A percentile compares a stretch with the other conserved stretches of the same genome.
Evolutionary conservation across 2,888 invertebrate genomes (phyloP).

Genomic region (Melanotus villosus): DNA sequence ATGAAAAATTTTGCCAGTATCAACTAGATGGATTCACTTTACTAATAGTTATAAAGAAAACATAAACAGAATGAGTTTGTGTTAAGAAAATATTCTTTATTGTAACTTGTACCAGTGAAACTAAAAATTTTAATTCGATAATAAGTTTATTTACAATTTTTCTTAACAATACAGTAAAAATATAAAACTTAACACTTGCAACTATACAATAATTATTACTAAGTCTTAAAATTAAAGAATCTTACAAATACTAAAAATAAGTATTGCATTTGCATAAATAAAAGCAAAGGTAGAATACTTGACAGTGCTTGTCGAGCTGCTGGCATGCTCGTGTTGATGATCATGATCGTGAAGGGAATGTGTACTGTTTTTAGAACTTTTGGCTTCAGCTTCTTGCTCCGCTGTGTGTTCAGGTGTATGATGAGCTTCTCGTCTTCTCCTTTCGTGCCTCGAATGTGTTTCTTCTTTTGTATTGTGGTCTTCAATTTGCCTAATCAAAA

Average conservation of each 20-base stretch:
- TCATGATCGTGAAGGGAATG: no score
- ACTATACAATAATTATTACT: constrained; percentile 19
- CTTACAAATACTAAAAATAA: constrained; percentile 4
- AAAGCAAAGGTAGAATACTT: not conserved
- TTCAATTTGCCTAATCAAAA: constrained; percentile 64
- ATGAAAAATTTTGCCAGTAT: no score
- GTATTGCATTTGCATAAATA: not conserved
- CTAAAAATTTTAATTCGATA: no score
- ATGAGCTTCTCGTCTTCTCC: constrained; percentile 61
- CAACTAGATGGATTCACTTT: no score
- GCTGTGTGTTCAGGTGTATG: constrained; percentile 58
- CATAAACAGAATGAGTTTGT: no score
- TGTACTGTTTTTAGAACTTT: constrained; percentile 19
- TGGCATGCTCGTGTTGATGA: no score
- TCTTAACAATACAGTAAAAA: constrained; percentile 40
- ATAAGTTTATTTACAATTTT: constrained; percentile 44
- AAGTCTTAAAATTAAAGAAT: constrained; percentile 6
- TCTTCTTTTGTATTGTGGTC: constrained; percentile 50
- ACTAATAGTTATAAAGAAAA: no score
- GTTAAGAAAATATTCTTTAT: no score
- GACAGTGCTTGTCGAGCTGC: not conserved
- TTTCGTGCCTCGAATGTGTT: constrained; percentile 30
- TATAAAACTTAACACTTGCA: constrained; percentile 39
- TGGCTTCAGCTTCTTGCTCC: constrained; percentile 49
- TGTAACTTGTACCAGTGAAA: no score